A percentile compares a stretch with the other conserved stretches of the same genome.
Conservation (phyloP, 2,888 invertebrate genomes). For the Acleris emargana region DNA sequence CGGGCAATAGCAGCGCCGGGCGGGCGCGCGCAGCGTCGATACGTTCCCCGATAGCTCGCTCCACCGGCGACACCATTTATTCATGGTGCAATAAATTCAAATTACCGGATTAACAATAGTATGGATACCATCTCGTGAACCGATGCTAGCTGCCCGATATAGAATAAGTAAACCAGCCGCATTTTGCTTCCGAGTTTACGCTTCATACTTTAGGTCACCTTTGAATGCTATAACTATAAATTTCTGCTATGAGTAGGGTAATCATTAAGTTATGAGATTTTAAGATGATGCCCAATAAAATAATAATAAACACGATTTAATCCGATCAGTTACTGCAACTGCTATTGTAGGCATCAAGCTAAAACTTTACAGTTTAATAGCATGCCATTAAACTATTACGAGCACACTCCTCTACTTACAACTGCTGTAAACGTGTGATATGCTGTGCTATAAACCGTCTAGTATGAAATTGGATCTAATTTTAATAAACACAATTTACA, state of each 20-base stretch:
- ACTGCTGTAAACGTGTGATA: slow-evolving; percentile 46
- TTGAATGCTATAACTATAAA: no score
- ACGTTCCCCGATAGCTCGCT: slow-evolving; percentile 72
- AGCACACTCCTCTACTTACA: slow-evolving; percentile 44
- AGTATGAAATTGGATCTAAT: slow-evolving; percentile 60
- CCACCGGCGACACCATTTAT: slow-evolving; percentile 73
- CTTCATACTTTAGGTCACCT: background rate
- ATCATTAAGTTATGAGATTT: background rate
- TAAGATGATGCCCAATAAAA: slow-evolving; percentile 1
- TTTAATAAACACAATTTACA: slow-evolving; percentile 65
- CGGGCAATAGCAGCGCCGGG: slow-evolving; percentile 22
- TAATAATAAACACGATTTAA: slow-evolving; percentile 21
- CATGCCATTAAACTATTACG: slow-evolving; percentile 54
- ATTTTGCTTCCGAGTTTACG: slow-evolving; percentile 50
- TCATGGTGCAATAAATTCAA: slow-evolving; percentile 83
- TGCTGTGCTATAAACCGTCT: slow-evolving; percentile 51
- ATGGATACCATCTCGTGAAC: slow-evolving; percentile 73
- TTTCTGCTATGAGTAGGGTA: no score
- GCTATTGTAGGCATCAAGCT: slow-evolving; percentile 29
- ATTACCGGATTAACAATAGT: slow-evolving; percentile 84
- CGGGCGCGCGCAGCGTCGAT: slow-evolving; percentile 62
- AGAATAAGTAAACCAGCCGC: slow-evolving; percentile 51
- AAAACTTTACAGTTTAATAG: slow-evolving; percentile 54
- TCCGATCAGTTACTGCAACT: slow-evolving; percentile 33
- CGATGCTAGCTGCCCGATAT: slow-evolving; percentile 64